Base-by-base conservation (phyloP, 2,888 invertebrate genomes). In the Harpalus rufipes region DNA sequence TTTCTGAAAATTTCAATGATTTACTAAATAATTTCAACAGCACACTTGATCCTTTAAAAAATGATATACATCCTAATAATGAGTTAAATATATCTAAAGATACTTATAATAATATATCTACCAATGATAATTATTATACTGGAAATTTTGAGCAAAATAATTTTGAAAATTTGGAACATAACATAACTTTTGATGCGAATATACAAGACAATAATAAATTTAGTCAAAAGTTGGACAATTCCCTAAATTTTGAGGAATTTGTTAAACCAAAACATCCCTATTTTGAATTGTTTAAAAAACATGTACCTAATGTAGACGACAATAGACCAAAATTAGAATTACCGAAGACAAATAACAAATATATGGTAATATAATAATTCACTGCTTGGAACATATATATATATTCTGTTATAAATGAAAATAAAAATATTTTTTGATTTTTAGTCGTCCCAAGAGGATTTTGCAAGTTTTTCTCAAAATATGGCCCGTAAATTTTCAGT, bases 391-490 rank as follows among this genome's bases (percentile, higher is more conserved):
- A n/a, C n/a, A n/a, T 21, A 21, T 21, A 21, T 32, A 6, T 32
- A 32, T 32, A 32, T 32, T 25, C 25, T 25, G 25, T 25, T 25
- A 32, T 32, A 32, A 4, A 32, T 21, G 5, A 18, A 63, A 10
- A 63, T 25, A 63, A 25, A 63, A 12, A 25, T 16, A 63, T 68
- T 41, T 32, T 7, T 68, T 41, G n/a, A 12, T 65, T 68, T 74
- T 74, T 7, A 74, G 72, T 6, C 8, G 7, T 18, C 14, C 7
- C 72, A 74, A 12, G 18, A 1, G 1, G 18, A 44, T 74, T 74
- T 74, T 44, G 10, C 21, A 74, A 44, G 7, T 16, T 74, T 74
- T 74, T 74, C 72, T 10, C 72, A 74, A 44, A 74, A 74, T 6
- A 1, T 74, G 10, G 18, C 72, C 72, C 6, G 8, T 14, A 74